phyloP scores from a whole-genome alignment of 2,888 invertebrate genomes.

The Apotomis capreana region DNA sequence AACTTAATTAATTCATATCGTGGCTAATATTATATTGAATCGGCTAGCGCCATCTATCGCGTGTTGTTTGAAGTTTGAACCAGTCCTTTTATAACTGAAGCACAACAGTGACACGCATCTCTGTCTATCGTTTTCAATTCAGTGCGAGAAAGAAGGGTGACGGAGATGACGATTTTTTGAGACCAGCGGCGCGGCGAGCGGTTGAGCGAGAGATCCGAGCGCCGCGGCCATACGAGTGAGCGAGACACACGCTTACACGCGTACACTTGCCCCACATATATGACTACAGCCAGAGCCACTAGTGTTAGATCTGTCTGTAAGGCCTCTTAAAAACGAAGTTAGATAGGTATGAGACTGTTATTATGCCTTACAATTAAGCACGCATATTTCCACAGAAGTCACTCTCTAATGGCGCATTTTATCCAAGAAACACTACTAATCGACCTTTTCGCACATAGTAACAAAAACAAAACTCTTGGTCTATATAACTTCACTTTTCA shows the following conservation, averaged over 20 bases:
- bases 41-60: neutral
- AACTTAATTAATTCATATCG: neutral
- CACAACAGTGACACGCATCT: too few species aligned
- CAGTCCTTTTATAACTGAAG: neutral
- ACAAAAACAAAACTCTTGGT: conserved; percentile 4
- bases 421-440: conserved; percentile 33
- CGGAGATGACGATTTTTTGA: too few species aligned
- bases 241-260: too few species aligned
- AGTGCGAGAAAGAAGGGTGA: too few species aligned
- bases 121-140: too few species aligned
- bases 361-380: conserved; percentile 9
- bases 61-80: neutral
- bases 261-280: too few species aligned
- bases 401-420: conserved; percentile 24
- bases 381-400: conserved; percentile 19
- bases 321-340: neutral
- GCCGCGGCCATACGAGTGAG: too few species aligned
- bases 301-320: neutral
- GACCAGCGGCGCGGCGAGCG: too few species aligned
- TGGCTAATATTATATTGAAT: neutral
- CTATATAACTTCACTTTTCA: neutral
- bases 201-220: too few species aligned
- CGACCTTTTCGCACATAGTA: conserved; percentile 34
- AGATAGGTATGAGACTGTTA: neutral
- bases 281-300: too few species aligned